Conservation (phyloP, 2,888 invertebrate species). For the Pyrgus malvae region DNA sequence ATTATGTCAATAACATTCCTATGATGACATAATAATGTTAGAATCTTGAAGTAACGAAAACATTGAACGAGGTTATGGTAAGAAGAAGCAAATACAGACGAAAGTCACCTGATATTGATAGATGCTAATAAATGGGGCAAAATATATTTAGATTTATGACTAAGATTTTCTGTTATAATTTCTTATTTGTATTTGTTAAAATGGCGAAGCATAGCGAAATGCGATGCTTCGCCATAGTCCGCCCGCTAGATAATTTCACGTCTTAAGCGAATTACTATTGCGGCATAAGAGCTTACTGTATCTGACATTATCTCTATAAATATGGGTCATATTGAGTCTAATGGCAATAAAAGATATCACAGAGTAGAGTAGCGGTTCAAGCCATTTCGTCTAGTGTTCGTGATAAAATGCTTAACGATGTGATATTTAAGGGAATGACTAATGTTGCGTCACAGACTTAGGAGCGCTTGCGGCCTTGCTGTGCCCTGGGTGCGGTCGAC, state of each 20-base stretch:
- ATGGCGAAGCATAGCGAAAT: too few relatives aligned
- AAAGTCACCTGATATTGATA: too few relatives aligned
- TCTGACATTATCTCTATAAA: background rate
- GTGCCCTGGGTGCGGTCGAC: conserved; percentile 44
- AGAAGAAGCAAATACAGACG: too few relatives aligned
- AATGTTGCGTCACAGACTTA: conserved; percentile 41
- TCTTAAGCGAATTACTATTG: background rate
- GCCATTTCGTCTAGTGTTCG: conserved; percentile 4
- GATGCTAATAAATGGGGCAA: too few relatives aligned
- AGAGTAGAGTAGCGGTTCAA: background rate
- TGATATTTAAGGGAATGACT: conserved; percentile 37
- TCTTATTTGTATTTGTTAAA: too few relatives aligned
- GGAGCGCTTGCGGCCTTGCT: conserved; percentile 42
- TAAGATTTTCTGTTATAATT: too few relatives aligned
- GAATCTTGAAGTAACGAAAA: too few relatives aligned
- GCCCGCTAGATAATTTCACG: background rate
- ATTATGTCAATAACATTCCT: too few relatives aligned
- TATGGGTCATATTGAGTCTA: background rate
- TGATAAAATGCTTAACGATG: conserved; percentile 24
- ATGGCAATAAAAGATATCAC: background rate
- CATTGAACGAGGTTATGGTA: too few relatives aligned
- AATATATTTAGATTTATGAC: too few relatives aligned
- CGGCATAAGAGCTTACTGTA: background rate
- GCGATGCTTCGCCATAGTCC: background rate
- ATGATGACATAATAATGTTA: too few relatives aligned